phyloP scores from a whole-genome alignment of 2,888 invertebrate species.

The Pseudococcus jackbeardsleyi region DNA sequence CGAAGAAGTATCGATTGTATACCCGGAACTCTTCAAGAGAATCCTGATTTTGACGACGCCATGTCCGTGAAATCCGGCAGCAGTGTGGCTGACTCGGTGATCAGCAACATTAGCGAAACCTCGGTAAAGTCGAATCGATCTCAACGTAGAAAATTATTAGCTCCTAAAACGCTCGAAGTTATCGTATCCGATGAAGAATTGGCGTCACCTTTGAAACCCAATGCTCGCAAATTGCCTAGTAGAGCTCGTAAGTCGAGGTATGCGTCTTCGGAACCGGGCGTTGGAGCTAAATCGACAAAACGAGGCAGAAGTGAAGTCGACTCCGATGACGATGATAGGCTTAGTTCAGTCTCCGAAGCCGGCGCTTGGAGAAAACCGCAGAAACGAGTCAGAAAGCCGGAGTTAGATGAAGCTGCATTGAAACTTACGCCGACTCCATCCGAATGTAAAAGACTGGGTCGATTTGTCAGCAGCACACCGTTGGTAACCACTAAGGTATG shows the following conservation, averaged over 20 bases:
- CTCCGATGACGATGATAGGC: slow-evolving; percentile 15
- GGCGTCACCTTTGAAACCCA: background rate
- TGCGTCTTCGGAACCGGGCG: slow-evolving; percentile 48
- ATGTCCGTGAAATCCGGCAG: slow-evolving; percentile 49
- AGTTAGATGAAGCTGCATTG: background rate
- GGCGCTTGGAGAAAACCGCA: background rate
- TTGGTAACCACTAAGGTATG: background rate
- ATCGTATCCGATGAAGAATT: slow-evolving; percentile 58
- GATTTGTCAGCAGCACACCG: slow-evolving; percentile 53
- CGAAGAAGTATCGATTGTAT: slow-evolving; percentile 50
- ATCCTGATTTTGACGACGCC: slow-evolving; percentile 26
- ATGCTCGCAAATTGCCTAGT: background rate
- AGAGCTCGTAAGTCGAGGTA: slow-evolving; percentile 4
- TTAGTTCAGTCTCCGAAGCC: slow-evolving; percentile 4
- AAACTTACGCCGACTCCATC: background rate
- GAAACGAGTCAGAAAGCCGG: background rate
- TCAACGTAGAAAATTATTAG: background rate
- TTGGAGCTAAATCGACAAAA: background rate
- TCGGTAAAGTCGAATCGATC: slow-evolving; percentile 28
- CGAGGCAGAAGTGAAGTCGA: background rate
- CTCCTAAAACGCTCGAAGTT: slow-evolving; percentile 14
- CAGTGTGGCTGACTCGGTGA: slow-evolving; percentile 45
- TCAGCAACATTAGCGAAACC: slow-evolving; percentile 29
- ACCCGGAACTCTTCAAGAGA: background rate
- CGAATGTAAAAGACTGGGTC: background rate